Base-by-base conservation (phyloP, 1,140 invertebrate species). In the Mercenaria mercenaria region DNA sequence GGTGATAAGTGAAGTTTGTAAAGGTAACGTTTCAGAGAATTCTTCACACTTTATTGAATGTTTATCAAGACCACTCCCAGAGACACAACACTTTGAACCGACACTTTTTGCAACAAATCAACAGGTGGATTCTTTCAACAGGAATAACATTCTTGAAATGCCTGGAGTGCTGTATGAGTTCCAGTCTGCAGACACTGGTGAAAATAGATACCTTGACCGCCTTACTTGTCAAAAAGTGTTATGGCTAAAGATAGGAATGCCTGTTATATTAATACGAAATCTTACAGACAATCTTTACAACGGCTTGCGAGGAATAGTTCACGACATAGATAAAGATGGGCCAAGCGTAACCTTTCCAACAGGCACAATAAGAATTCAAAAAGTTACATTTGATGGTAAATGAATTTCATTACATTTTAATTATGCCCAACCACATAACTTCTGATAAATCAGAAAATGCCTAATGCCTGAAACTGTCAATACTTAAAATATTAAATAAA, bases 91-190 rank as follows among this genome's bases (percentile, higher is more conserved):
- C 13, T 26, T 80, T 50, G 41, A 80, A 64, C 23, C 61, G 6
- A 32, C 23, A 10, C n/a, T 80, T 13, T 74, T 74, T 39, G 69
- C 69, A 4, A 74, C 3, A 74, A 77, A 77, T 59, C 13, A 13
- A 50, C 41, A 26, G 8, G 79, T 59, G 2, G 50, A 81, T 32
- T 10, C 2, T 3, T 81, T 20, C 52, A 81, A 59, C 32, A 43
- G 79, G 3, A 32, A 52, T 10, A 13, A n/a, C 11, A 47, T 34
- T 26, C 18, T 56, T 11, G 29, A 52, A 8, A 34, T 8, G 20
- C 47, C 37, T 20, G 79, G 79, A 15, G 79, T 23, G 6, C n/a
- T 81, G n/a, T 81, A 81, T 59, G 79, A 81, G 47, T 81, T 81
- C 15, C 4, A 56, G n/a, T 8, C 47, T 13, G 20, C 23, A 34